Evolutionary conservation across 1,140 invertebrate species (phyloP).

Genomic region (Drosophila subpulchrella): DNA sequence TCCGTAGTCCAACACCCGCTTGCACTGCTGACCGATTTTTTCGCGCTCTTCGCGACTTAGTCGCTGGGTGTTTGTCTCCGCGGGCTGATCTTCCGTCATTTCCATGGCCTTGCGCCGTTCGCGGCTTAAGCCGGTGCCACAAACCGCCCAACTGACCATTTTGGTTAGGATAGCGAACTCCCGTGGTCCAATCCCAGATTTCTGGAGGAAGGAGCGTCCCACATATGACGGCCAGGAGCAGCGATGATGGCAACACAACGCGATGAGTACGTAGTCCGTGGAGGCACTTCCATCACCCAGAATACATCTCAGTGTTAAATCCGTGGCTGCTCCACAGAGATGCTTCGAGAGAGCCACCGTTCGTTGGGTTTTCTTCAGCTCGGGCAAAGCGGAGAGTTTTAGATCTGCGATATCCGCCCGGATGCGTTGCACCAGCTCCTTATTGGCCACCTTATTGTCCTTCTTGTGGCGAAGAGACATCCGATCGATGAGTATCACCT

Average conservation of each 20-base stretch:
- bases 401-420: constrained; percentile 91
- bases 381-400: constrained; percentile 86
- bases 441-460: constrained; percentile 89
- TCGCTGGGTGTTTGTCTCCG: constrained; percentile 62
- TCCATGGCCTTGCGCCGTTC: constrained; percentile 81
- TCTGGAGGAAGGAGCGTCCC: constrained; percentile 87
- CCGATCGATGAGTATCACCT: constrained; percentile 90
- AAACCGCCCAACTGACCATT: constrained; percentile 94
- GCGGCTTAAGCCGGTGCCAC: constrained; percentile 87
- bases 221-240: constrained; percentile 90
- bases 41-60: constrained; percentile 86
- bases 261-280: constrained; percentile 89
- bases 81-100: constrained; percentile 64
- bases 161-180: constrained; percentile 92
- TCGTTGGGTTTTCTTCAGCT: constrained; percentile 84
- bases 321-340: constrained; percentile 93
- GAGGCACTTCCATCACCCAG: constrained; percentile 65
- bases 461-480: constrained; percentile 92
- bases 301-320: constrained; percentile 89
- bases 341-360: constrained; percentile 93
- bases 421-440: constrained; percentile 86
- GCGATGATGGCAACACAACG: constrained; percentile 95
- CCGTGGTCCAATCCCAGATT: constrained; percentile 86
- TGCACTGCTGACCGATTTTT: constrained; percentile 89
- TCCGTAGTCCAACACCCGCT: constrained; percentile 91